Conservation (phyloP, 2,888 invertebrate genomes). For the Oxyteleia sp. region DNA sequence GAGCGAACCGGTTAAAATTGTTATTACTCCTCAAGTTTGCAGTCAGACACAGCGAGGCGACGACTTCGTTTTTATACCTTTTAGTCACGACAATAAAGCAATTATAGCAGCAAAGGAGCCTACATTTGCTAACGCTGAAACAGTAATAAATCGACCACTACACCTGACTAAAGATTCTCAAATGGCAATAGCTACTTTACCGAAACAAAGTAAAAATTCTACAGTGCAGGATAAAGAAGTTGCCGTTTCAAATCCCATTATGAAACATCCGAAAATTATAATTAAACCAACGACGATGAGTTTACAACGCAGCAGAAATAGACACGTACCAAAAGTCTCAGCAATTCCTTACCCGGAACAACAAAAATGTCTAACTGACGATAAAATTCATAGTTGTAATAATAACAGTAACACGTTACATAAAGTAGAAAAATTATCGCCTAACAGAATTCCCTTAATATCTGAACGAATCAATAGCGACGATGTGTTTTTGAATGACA, state of each 20-base stretch:
- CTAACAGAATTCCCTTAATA: too few species aligned
- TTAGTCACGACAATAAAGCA: not conserved
- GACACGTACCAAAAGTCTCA: constrained; percentile 84
- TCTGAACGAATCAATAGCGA: too few species aligned
- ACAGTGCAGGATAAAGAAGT: not conserved
- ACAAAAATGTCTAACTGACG: constrained; percentile 31
- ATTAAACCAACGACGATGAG: constrained; percentile 82
- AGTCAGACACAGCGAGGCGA: not conserved
- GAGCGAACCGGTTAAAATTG: constrained; percentile 62
- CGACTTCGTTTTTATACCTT: constrained; percentile 71
- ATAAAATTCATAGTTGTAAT: constrained; percentile 14
- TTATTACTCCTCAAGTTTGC: constrained; percentile 58
- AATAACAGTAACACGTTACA: not conserved
- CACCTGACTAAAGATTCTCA: constrained; percentile 6
- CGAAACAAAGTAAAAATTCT: constrained; percentile 32
- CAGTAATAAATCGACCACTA: constrained; percentile 1
- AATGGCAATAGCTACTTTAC: constrained; percentile 33
- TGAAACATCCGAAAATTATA: constrained; percentile 85
- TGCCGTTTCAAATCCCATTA: not conserved
- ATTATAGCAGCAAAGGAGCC: not conserved
- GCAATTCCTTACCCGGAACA: constrained; percentile 83
- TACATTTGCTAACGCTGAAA: not conserved
- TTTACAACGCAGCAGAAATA: constrained; percentile 79
- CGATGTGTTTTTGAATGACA: too few species aligned
- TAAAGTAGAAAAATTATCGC: not conserved